Conservation (phyloP, 2,113 vertebrate genomes). For the Cranoglanis bouderius region DNA sequence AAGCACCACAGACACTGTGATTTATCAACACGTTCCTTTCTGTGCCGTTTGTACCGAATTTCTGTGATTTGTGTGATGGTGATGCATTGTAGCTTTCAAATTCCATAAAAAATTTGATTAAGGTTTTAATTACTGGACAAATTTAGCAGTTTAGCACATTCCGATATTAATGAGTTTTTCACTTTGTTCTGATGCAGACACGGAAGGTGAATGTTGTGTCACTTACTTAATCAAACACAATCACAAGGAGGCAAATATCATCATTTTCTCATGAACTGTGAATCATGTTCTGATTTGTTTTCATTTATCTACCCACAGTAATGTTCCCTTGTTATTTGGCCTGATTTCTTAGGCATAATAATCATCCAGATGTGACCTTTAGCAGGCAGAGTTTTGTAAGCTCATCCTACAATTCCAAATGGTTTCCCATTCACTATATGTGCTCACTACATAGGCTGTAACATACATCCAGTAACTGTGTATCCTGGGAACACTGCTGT, state of each 20-base stretch:
- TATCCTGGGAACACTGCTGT: not conserved
- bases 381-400: not conserved
- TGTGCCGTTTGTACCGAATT: not conserved
- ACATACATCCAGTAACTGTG: not conserved
- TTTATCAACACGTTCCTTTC: not conserved
- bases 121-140: not conserved
- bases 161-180: not conserved
- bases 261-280: not conserved
- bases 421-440: not conserved
- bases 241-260: not conserved
- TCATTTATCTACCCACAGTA: not conserved
- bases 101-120: not conserved
- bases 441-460: not conserved
- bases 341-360: not conserved
- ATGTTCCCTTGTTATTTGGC: not conserved
- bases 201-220: not conserved
- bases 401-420: not conserved
- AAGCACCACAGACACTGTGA: not conserved
- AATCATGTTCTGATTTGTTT: not conserved
- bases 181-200: not conserved
- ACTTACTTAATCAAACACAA: not conserved
- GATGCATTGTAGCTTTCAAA: not conserved
- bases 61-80: not conserved
- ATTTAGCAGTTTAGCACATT: not conserved
- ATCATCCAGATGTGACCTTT: not conserved